Evolutionary conservation across 2,797 vertebrate genomes (phyloP), one percentile per base, ranked within the genome.

Genomic region (Lophius americanus): DNA sequence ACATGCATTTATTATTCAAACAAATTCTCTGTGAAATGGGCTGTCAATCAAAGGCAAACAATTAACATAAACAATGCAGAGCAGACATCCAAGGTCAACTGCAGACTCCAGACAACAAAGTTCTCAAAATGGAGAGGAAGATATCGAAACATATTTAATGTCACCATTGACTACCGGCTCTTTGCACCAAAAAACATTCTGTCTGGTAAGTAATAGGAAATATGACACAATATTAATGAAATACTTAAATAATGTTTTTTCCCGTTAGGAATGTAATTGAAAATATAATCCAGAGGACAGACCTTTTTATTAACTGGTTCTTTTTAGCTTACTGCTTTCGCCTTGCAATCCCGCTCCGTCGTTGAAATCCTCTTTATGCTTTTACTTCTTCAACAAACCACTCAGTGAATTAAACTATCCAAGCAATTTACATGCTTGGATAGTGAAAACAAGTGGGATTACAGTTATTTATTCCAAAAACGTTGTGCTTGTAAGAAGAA

Each of bases 401-500:
- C 68, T 70, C 66, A 53, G 54, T 71, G 82, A 86, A 82, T 87
- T 88, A 86, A 71, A 85, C 76, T 78, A 23, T 23, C 23, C 23
- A 87, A 73, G 71, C 81, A 84, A 86, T 89, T 84, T 72, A 77
- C 78, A 82, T 85, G 86, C 82, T 88, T 60, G 70, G 70, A 65
- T 68, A 72, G 81, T 88, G 75, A 87, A 86, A 90, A 91, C 81
- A 88, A 85, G 82, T 66, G 81, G 70, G 86, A 86, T 80, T 78
- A 70, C 70, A 76, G 77, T 86, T 81, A 78, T 76, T 84, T 79
- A 60, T 61, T 61, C 78, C 76, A 64, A 75, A 89, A 84, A 73
- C 33, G 12, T 46, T 61, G 56, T 73, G 77, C 66, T 42, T 66
- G 73, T 84, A 70, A 54, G 72, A 65, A 76, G 65, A 64, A 60